Evolutionary conservation across 1,140 invertebrate species (phyloP), one percentile per base, ranked within the genome.

Genomic region (Megalopta genalis): DNA sequence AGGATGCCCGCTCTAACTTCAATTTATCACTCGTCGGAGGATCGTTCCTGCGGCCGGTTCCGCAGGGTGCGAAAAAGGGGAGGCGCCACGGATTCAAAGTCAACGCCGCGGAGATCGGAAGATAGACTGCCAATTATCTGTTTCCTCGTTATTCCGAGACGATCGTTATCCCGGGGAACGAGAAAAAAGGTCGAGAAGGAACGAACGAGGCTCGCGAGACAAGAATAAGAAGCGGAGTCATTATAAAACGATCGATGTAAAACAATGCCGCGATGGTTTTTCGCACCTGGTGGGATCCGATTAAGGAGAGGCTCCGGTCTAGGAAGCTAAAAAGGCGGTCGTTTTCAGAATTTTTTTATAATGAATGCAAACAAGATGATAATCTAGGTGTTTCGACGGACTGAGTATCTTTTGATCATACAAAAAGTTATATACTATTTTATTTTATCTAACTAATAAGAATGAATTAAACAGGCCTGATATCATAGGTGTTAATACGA

Each of bases 201-300:
- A 23, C 46, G 49, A 10, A n/a, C 5, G 72, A 80, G 73, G 37
- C 57, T 73, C 84, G 77, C 42, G 1, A 12, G 42, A 10, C 9
- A 46, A 46, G 42, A 46, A 46, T 46, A 46, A 10, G 77, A 60
- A 66, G 82, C 72, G 78, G 54, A 67, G 71, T 84, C 87, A 65
- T 80, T 74, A 77, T 72, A 23, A 46, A 42, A 9, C 57, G 57
- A 62, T 39, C 6, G 16, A 60, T 23, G 25, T 87, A 62, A 88
- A 81, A 88, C 85, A 85, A 85, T 81, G 42, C 59, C 25, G 32
- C 9, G 71, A 25, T 42, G 42, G 64, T 42, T 86, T 88, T 89
- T 89, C 79, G 81, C 89, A 90, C 89, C 89, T 90, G 88, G 83
- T 84, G 80, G 42, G 21, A 12, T 62, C 52, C 80, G 75, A 83